Evolutionary conservation across 64 coral and sea anemone genomes (phyloP).

Genomic region (Dendrophyllia cribrosa): DNA sequence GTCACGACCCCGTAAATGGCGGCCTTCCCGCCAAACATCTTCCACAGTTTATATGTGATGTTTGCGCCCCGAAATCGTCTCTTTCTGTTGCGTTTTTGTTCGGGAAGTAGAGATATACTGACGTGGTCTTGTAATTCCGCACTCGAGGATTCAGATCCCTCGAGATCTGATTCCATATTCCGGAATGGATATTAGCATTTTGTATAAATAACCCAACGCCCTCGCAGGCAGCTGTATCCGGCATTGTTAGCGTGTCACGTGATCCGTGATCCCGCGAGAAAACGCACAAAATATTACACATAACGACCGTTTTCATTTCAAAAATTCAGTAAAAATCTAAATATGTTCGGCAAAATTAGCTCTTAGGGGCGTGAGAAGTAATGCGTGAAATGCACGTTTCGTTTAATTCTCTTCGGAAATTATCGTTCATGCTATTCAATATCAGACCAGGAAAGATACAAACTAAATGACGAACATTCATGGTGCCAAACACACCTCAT

Average conservation of each 20-base stretch:
- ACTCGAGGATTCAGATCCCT: slow-evolving; percentile 42
- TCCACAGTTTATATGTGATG: neutral
- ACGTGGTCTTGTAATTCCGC: slow-evolving; percentile 18
- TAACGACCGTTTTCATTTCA: neutral
- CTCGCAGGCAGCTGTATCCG: slow-evolving; percentile 28
- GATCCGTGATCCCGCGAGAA: slow-evolving; percentile 4
- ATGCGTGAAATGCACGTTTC: no score
- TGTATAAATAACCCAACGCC: neutral
- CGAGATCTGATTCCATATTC: slow-evolving; percentile 33
- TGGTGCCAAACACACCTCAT: no score
- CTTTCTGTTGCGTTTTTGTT: neutral
- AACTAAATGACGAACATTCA: no score
- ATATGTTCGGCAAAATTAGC: no score
- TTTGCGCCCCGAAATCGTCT: neutral
- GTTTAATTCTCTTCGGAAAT: no score
- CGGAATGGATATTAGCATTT: slow-evolving; percentile 39
- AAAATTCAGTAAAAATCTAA: no score
- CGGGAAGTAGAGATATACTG: slow-evolving; percentile 37
- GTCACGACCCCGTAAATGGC: slow-evolving; percentile 1
- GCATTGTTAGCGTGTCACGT: slow-evolving; percentile 25
- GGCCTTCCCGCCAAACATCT: slow-evolving; percentile 21
- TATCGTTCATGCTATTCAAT: no score
- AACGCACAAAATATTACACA: neutral
- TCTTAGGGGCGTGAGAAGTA: no score
- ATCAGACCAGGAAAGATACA: no score